These are phyloP conservation scores for Cephonodes hylas DNA, from an alignment of 2,888 invertebrate genomes.

Conservation along the genomic window DNA sequence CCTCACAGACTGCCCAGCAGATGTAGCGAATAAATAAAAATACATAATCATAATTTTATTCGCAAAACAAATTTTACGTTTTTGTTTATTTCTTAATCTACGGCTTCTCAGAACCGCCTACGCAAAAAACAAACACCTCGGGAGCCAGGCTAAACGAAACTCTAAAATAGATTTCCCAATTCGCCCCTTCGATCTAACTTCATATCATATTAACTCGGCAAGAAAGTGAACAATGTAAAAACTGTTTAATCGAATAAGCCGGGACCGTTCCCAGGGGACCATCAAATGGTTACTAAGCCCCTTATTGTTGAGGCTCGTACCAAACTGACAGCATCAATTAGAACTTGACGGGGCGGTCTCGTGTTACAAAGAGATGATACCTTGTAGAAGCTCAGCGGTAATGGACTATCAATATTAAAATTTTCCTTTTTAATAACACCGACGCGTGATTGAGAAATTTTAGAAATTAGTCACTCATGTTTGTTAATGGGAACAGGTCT, in stretches of 20 bases:
- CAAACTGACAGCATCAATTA: constrained; percentile 80
- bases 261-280: constrained; percentile 52
- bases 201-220: constrained; percentile 22
- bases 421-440: constrained; percentile 46
- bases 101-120: not conserved
- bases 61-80: not conserved
- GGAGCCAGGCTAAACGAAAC: not conserved
- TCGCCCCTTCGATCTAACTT: constrained; percentile 13
- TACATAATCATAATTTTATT: too few relatives aligned
- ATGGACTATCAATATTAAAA: constrained; percentile 73
- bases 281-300: constrained; percentile 46
- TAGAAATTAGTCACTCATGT: constrained; percentile 28
- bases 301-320: constrained; percentile 53
- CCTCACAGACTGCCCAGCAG: too few relatives aligned
- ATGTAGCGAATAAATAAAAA: too few relatives aligned
- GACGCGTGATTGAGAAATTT: constrained; percentile 17
- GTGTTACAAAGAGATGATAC: constrained; percentile 70
- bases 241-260: constrained; percentile 42
- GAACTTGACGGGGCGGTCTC: constrained; percentile 71
- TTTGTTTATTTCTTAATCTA: not conserved
- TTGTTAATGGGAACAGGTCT: not conserved
- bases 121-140: not conserved
- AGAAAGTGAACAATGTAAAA: constrained; percentile 38
- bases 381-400: constrained; percentile 58
- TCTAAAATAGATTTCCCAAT: constrained; percentile 10